These are phyloP conservation scores for Serranus cabrilla DNA, from an alignment of 2,797 vertebrate species.

Conservation along the genomic window DNA sequence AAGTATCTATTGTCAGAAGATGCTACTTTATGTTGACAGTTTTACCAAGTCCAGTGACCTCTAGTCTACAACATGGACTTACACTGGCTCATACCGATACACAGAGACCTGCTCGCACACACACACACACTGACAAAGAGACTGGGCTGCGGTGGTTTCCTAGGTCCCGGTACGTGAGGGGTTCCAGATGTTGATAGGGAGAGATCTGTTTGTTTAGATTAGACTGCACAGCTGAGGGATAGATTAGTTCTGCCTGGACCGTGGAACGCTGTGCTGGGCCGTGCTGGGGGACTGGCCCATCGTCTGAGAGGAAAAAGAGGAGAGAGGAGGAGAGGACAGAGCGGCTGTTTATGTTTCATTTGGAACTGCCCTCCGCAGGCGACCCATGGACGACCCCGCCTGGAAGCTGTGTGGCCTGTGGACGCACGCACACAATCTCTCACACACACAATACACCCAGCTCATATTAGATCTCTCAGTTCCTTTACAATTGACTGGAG, in stretches of 20 bases:
- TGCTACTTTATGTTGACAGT: neutral
- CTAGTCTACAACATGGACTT: slow-evolving; percentile 35
- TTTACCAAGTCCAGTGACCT: slow-evolving; percentile 40
- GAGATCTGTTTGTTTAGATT: slow-evolving; percentile 96
- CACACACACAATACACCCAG: slow-evolving; percentile 28
- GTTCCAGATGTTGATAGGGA: slow-evolving; percentile 93
- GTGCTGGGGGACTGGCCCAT: slow-evolving; percentile 88
- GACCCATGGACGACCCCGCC: slow-evolving; percentile 90
- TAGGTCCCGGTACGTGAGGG: slow-evolving; percentile 89
- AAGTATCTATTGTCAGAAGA: neutral
- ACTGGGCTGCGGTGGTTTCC: slow-evolving; percentile 78
- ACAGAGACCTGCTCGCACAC: slow-evolving; percentile 55
- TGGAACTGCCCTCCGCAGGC: slow-evolving; percentile 89
- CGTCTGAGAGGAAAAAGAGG: slow-evolving; percentile 82
- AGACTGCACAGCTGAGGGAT: slow-evolving; percentile 92
- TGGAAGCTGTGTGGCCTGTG: slow-evolving; percentile 87
- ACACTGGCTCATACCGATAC: slow-evolving; percentile 30
- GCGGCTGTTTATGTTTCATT: slow-evolving; percentile 93
- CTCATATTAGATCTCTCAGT: slow-evolving; percentile 35
- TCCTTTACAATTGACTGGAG: slow-evolving; percentile 30
- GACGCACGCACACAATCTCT: slow-evolving; percentile 24
- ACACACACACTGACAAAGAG: slow-evolving; percentile 66
- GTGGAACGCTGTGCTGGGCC: slow-evolving; percentile 80
- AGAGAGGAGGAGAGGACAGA: slow-evolving; percentile 76
- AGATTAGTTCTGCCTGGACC: slow-evolving; percentile 94